Evolutionary conservation across 2,888 invertebrate genomes (phyloP), one percentile per base, ranked within the genome.

Genomic region (Clostera curtula): DNA sequence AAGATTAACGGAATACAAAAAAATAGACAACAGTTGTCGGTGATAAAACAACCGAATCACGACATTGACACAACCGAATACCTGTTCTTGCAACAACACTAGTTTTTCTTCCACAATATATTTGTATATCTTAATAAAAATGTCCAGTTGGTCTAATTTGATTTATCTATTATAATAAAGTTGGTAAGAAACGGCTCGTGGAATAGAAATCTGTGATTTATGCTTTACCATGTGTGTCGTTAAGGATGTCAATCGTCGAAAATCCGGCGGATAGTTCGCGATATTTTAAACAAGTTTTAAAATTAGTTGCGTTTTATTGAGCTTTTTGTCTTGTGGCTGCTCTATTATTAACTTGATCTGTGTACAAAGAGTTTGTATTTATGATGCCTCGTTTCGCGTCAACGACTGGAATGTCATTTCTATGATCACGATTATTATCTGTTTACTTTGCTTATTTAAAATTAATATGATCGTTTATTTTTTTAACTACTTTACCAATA

Each of bases 61-160:
- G 10, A 19, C 19, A 2, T 2, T 6, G 10, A 19, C 19, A 10
- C 10, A 10, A 4, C 11, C 3, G 12, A 19, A 20, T 12, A 34
- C 30, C 20, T 24, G 24, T 34, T 29, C 22, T 21, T 23, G 28
- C 18, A 27, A 24, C 24, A 31, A 40, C 8, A 24, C 20, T 24
- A 34, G n/a, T 34, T 25, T 29, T 37, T 43, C 43, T 31, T 23
- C 37, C 23, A 35, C 35, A 27, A 46, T 36, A 36, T 30, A 31
- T 42, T 32, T 48, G 32, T 36, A 43, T 39, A 37, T 37, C 35
- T 46, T 27, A 46, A 49, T 49, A 49, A 49, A 49, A 49, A 24
- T 39, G 46, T 46, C 49, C 22, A 25, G 27, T 31, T 41, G 21
- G 29, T 33, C 28, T 46, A 28, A 49, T 49, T 49, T 49, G 48